phyloP scores from a whole-genome alignment of 2,888 invertebrate species.

The Oscheius sp. region DNA sequence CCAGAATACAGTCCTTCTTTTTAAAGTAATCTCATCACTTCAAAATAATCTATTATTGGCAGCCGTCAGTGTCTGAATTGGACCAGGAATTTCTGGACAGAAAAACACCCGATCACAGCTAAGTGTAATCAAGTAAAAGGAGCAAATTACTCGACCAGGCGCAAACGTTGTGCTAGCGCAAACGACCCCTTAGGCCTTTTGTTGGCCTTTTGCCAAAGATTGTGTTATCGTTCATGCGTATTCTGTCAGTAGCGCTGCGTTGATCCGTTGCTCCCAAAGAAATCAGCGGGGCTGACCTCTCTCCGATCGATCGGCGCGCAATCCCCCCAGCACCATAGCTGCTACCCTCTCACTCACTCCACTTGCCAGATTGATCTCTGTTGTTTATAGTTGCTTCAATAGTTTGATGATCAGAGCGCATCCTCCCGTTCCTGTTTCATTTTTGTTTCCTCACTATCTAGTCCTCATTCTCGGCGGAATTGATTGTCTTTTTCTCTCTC shows the following conservation, averaged over 20 bases:
- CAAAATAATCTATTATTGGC: no score
- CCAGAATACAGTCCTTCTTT: no score
- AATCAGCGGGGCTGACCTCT: neutral
- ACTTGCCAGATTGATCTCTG: neutral
- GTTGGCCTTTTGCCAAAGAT: slow-evolving; percentile 15
- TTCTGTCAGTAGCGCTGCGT: slow-evolving; percentile 1
- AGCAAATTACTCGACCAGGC: slow-evolving; percentile 10
- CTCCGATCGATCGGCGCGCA: neutral
- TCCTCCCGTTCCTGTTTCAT: neutral
- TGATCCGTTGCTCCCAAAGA: no score
- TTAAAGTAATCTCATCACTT: no score
- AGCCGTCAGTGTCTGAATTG: no score
- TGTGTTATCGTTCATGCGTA: slow-evolving; percentile 21
- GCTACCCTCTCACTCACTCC: neutral
- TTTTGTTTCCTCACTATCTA: neutral
- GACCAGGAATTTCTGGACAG: no score
- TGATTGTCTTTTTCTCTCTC: no score
- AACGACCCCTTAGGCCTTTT: slow-evolving; percentile 8
- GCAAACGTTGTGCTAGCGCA: slow-evolving; percentile 18
- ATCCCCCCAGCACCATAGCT: neutral
- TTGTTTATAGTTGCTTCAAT: neutral
- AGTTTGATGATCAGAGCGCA: neutral
- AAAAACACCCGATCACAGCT: no score
- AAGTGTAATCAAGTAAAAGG: neutral
- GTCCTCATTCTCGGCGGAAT: no score